phyloP scores from a whole-genome alignment of 2,113 vertebrate species.

The Brachionichthys hirsutus region DNA sequence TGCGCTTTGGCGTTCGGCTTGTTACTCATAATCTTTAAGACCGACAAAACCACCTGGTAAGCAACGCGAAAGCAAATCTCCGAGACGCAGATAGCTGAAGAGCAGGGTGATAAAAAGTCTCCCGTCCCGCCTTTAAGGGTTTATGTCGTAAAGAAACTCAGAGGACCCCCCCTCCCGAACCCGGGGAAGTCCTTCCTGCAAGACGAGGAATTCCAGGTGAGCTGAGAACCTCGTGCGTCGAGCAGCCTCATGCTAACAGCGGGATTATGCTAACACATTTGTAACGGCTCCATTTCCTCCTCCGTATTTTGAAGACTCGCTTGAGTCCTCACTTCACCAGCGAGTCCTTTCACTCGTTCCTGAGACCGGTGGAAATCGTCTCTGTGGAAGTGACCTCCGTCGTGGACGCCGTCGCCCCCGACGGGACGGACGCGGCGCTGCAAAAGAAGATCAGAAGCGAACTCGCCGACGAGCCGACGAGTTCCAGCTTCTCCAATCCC shows the following conservation, averaged over 20 bases:
- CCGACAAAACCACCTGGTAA: conserved; percentile 45
- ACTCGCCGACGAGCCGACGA: not conserved
- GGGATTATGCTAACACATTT: no score
- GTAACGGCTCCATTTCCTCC: not conserved
- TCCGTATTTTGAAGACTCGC: conserved; percentile 54
- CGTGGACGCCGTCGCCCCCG: not conserved
- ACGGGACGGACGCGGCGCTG: not conserved
- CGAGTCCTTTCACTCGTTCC: conserved; percentile 16
- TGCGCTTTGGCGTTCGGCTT: not conserved
- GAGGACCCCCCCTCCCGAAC: conserved; percentile 38
- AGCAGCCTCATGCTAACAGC: no score
- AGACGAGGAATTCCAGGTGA: conserved; percentile 46
- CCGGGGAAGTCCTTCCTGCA: conserved; percentile 58
- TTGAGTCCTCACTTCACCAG: conserved; percentile 20
- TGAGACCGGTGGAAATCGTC: conserved; percentile 22
- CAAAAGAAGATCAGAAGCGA: not conserved
- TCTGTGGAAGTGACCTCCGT: conserved; percentile 39
- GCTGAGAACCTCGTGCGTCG: no score
- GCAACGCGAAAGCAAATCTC: no score
- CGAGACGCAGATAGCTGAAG: no score
- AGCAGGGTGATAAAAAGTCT: no score
- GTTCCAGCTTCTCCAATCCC: conserved; percentile 64
- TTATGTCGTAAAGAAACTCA: conserved; percentile 30
- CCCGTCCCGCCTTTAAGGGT: conserved; percentile 38
- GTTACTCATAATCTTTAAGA: conserved; percentile 1